phyloP scores from a whole-genome alignment of 1,140 invertebrate genomes.

The Proales similis region DNA sequence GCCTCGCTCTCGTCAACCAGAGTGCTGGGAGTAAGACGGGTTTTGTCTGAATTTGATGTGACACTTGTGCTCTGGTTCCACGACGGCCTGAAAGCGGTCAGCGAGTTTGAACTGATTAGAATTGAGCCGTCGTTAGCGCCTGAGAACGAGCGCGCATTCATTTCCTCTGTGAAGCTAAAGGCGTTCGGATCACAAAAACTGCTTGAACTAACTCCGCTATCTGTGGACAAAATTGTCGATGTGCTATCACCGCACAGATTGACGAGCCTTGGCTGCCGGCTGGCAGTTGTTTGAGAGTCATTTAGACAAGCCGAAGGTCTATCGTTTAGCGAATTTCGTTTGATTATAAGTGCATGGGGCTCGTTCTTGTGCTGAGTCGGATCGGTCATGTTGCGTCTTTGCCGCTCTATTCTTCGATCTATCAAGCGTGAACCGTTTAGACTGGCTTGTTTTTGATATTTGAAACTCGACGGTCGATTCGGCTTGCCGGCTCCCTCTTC shows the following conservation, averaged over 20 bases:
- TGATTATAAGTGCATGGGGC: neutral
- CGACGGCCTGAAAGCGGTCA: neutral
- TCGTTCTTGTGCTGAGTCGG: conserved; percentile 14
- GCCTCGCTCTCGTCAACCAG: too few relatives aligned
- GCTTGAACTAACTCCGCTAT: conserved; percentile 23
- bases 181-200: conserved; percentile 23
- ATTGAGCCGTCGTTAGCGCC: neutral
- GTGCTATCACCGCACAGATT: conserved; percentile 20
- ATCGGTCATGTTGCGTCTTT: conserved; percentile 33
- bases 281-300: neutral
- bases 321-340: conserved; percentile 31
- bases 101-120: neutral
- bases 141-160: conserved; percentile 1
- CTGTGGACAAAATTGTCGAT: conserved; percentile 31
- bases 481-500: too few relatives aligned
- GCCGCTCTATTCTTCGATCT: conserved; percentile 4
- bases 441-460: neutral
- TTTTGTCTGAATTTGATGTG: too few relatives aligned
- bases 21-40: too few relatives aligned
- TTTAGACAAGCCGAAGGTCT: conserved; percentile 1
- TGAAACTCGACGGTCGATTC: too few relatives aligned
- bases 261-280: neutral
- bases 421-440: neutral
- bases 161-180: conserved; percentile 23
- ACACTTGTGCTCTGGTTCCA: neutral